Percentiles rank a stretch among this genome's conserved stretches.
Conservation (phyloP, 2,113 vertebrate species). For the Crotalus horridus region DNA sequence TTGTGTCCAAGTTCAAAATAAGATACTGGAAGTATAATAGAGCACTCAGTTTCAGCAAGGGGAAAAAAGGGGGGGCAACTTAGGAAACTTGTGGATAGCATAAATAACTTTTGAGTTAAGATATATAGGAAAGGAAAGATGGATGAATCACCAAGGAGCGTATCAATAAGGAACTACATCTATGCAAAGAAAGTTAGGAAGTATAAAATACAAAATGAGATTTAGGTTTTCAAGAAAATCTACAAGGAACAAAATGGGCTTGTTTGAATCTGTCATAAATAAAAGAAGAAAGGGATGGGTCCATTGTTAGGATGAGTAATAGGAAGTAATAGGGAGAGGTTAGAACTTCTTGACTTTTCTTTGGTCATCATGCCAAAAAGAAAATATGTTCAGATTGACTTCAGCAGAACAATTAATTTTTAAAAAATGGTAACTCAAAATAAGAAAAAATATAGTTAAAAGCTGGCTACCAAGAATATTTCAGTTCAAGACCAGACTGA, state of each 20-base stretch:
- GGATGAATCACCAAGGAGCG: not conserved
- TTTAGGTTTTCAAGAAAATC: not conserved
- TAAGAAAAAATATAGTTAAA: not conserved
- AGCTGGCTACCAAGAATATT: not conserved
- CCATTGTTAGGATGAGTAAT: not conserved
- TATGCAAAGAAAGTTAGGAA: not conserved
- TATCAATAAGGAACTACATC: not conserved
- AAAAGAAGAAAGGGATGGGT: not conserved
- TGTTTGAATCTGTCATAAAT: not conserved
- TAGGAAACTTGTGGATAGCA: not conserved
- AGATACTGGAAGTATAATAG: not conserved
- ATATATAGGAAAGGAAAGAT: not conserved
- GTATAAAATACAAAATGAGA: not conserved
- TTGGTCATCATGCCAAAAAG: too few species aligned
- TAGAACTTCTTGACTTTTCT: too few species aligned
- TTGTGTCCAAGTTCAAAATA: not conserved
- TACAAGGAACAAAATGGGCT: not conserved
- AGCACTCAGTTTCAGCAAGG: not conserved
- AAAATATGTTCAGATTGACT: too few species aligned
- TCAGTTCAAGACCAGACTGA: not conserved
- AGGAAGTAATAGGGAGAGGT: not conserved
- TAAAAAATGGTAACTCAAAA: not conserved
- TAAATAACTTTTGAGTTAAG: not conserved
- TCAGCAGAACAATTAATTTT: not conserved
- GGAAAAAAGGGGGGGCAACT: not conserved